Base-by-base conservation (phyloP, 2,113 vertebrate genomes). In the Leucosticte australis region DNA sequence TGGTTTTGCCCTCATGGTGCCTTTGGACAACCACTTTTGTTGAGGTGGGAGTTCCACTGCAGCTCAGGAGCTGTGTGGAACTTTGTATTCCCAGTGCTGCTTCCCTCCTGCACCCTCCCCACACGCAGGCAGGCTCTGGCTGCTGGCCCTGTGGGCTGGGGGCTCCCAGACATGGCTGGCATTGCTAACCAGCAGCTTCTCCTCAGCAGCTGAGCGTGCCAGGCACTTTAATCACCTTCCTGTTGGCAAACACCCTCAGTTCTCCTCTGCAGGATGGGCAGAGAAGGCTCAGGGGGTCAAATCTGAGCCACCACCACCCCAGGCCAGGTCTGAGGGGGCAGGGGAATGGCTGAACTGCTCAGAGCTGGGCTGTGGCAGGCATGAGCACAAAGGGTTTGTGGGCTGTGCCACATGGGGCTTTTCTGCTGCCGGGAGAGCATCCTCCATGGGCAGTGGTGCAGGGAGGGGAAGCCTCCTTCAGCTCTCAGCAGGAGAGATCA, bases 41-140 rank as follows among this genome's bases (percentile, higher is more conserved):
- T 53, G 56, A 41, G 39, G 20, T 64, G 44, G 47, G 69, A 83
- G 22, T 41, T 86, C 33, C 35, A 7, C 7, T 50, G 42, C 37
- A 83, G 53, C 37, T 71, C 44, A 59, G 49, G 62, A 24, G 15
- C 37, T 68, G 22, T n/a, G n/a, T n/a, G n/a, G n/a, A n/a, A n/a
- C 65, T 64, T 39, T 30, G 1, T 0, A 10, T 27, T 42, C 37
- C 59, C 10, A 4, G 63, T 1, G 27, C 46, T 10, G 19, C 47
- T 88, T 44, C 67, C n/a, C 35, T 81, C 33, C 63, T 71, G n/a
- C 42, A 21, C 9, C 17, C 15, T 11, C 35, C 52, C 56, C 41
- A 16, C 35, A 59, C 0, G 0, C 77, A 57, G 15, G 60, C 68
- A 64, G 41, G 30, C 15, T 33, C 42, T 2, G 4, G 0, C 19